Percentiles rank a stretch among this genome's conserved stretches.
Conservation (phyloP, 2,888 invertebrate genomes). For the Panopea generosa region DNA sequence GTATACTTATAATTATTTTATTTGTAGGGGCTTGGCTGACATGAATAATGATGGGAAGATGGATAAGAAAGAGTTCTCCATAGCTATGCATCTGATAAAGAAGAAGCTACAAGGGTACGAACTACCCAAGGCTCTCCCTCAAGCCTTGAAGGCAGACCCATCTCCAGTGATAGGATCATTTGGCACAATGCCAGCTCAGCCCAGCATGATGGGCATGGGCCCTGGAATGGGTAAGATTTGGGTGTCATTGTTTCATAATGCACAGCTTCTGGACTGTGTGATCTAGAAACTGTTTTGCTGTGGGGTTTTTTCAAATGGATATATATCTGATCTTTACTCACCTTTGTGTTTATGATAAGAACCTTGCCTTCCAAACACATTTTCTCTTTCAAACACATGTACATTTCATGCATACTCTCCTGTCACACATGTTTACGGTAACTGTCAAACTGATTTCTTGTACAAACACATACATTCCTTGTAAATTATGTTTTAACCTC, state of each 20-base stretch:
- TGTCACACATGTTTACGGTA: no score
- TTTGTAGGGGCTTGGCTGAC: constrained; percentile 83
- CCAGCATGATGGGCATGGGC: constrained; percentile 65
- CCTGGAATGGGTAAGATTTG: constrained; percentile 35
- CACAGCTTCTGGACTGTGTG: neutral
- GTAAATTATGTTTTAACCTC: no score
- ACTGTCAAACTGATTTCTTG: no score
- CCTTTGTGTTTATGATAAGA: no score
- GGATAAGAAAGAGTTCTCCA: constrained; percentile 85
- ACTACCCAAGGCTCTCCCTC: constrained; percentile 94
- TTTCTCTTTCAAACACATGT: no score
- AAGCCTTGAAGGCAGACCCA: constrained; percentile 86
- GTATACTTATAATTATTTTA: no score
- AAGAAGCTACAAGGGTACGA: constrained; percentile 96
- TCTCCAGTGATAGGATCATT: constrained; percentile 76
- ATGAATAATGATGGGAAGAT: constrained; percentile 85
- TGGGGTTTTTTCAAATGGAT: no score
- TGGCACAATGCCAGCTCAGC: constrained; percentile 67
- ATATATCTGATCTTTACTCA: no score
- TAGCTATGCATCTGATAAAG: constrained; percentile 85
- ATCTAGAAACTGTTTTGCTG: constrained; percentile 10
- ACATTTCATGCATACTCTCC: no score
- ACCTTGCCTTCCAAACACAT: no score
- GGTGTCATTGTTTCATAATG: no score
- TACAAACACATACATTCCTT: no score